Conservation (phyloP, 2,113 vertebrate genomes). For the Eleginops maclovinus region DNA sequence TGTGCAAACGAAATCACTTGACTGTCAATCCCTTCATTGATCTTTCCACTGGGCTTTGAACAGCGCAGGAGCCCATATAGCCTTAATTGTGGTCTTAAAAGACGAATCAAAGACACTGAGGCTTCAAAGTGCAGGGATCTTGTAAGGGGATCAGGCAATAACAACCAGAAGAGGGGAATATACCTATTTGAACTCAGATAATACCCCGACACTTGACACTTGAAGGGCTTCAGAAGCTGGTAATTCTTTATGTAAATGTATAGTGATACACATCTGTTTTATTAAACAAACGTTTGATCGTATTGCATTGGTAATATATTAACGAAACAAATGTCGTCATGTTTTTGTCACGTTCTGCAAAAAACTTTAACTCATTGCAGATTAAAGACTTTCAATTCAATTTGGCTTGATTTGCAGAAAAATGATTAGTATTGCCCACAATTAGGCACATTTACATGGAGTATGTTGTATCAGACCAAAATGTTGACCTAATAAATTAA, state of each 20-base stretch:
- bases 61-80: constrained; percentile 74
- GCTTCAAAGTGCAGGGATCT: constrained; percentile 82
- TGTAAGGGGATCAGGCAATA: constrained; percentile 74
- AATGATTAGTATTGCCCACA: neutral
- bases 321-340: neutral
- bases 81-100: constrained; percentile 84
- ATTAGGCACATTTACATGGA: neutral
- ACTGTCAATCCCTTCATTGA: constrained; percentile 82
- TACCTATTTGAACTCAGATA: constrained; percentile 78
- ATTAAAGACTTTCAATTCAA: neutral
- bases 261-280: neutral
- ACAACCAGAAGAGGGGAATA: constrained; percentile 66
- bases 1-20: constrained; percentile 84
- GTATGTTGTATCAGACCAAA: neutral
- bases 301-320: neutral
- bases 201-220: constrained; percentile 73
- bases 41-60: constrained; percentile 81
- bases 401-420: neutral
- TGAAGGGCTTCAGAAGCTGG: constrained; percentile 42
- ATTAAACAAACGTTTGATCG: constrained; percentile 13
- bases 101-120: constrained; percentile 78
- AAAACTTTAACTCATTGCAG: neutral
- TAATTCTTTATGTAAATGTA: constrained; percentile 24
- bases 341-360: neutral
- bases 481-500: neutral